These are phyloP conservation scores for Todus mexicanus DNA, from an alignment of 2,797 vertebrate genomes.

Conservation along the genomic window DNA sequence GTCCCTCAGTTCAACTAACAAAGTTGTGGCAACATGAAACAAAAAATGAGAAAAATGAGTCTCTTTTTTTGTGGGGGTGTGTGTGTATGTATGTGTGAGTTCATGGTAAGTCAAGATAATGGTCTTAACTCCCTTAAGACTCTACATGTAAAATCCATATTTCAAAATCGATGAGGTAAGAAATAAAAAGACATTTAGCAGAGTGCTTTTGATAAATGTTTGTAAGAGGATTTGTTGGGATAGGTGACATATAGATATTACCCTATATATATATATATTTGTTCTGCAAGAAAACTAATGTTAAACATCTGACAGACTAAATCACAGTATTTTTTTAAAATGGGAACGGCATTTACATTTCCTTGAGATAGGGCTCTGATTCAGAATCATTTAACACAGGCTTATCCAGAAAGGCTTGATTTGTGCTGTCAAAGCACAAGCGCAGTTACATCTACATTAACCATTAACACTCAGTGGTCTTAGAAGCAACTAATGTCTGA, in stretches of 20 bases:
- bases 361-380: not conserved
- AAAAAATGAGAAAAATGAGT: not conserved
- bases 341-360: not conserved
- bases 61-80: not conserved
- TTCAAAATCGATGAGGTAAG: not conserved
- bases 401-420: not conserved
- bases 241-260: not conserved
- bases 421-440: not conserved
- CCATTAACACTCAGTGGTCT: not conserved
- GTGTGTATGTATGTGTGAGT: rapidly evolving
- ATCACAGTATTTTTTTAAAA: not conserved
- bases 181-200: not conserved
- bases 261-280: not conserved
- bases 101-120: not conserved
- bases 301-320: not conserved
- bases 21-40: not conserved
- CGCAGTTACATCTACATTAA: not conserved
- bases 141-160: not conserved
- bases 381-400: not conserved
- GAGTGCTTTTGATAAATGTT: not conserved
- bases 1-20: not conserved
- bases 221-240: slow-evolving; percentile 17
- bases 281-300: not conserved
- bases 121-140: not conserved
- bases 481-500: not conserved